Base-by-base conservation (phyloP, 2,113 vertebrate genomes). In the Struthio camelus region DNA sequence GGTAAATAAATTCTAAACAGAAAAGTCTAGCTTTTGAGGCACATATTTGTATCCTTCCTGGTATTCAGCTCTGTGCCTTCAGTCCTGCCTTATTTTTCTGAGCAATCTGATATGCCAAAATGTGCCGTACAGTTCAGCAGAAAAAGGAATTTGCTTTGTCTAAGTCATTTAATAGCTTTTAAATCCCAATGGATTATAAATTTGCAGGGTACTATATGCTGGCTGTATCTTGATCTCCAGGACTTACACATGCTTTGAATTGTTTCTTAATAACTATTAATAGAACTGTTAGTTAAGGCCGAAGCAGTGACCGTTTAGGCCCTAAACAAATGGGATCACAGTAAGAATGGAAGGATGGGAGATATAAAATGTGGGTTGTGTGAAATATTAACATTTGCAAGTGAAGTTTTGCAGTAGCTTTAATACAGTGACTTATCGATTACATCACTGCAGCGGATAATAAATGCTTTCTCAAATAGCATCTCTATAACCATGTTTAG, bases 101-200 rank as follows among this genome's bases (percentile, higher is more conserved):
- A 38, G 83, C 70, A 92, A 89, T 83, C n/a, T 89, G 84, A 96
- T 96, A 85, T 67, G 70, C 76, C 81, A 54, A 94, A 95, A 94
- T 94, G 86, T 67, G 79, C 91, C 56, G 25, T 70, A 84, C 59
- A 85, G 89, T 87, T 95, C 87, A 95, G 53, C 86, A 95, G 71
- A 94, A 91, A 93, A 93, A 89, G 89, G 95, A 94, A 91, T 93
- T 94, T 85, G 73, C 85, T 94, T 94, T 96, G 89, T 94, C 87
- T 94, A 94, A 94, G 92, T 96, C 90, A 97, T 94, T 89, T 96
- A 97, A 94, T 95, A 95, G 86, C 92, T 94, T 95, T 95, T 79
- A 90, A 96, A 93, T 93, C 94, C 85, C 38, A 88, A 48, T 65
- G 89, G 93, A 93, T 97, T 95, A 93, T 48, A 90, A 27, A 96